Conservation (phyloP, 2,888 invertebrate species). For the Sinopyrophorus schimmeli region DNA sequence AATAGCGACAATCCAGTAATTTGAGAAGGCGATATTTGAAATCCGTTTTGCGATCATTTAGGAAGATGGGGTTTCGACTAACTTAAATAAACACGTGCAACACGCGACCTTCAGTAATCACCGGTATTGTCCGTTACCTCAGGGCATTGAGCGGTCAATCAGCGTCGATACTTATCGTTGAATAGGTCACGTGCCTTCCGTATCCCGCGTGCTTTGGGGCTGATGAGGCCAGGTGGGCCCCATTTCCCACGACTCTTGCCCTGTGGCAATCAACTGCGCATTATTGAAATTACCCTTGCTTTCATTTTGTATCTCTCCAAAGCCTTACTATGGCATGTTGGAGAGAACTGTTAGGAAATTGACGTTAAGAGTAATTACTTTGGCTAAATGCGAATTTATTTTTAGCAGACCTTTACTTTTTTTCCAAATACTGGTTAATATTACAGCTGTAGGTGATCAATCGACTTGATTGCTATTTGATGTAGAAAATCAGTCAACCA, state of each 20-base stretch:
- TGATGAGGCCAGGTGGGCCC: constrained; percentile 35
- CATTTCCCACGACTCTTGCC: constrained; percentile 46
- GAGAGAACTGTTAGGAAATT: too few relatives aligned
- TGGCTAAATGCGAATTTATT: too few relatives aligned
- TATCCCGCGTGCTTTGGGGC: constrained; percentile 28
- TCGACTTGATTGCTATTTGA: too few relatives aligned
- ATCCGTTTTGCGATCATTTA: constrained; percentile 15
- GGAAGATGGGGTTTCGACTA: constrained; percentile 37
- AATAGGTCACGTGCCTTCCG: constrained; percentile 49
- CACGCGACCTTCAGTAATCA: constrained; percentile 49
- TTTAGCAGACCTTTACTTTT: too few relatives aligned
- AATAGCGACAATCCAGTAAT: too few relatives aligned
- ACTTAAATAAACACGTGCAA: constrained; percentile 44
- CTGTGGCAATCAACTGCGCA: constrained; percentile 42
- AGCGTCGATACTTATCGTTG: constrained; percentile 49
- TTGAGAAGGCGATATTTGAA: too few relatives aligned
- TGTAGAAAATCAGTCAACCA: too few relatives aligned
- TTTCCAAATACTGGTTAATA: too few relatives aligned
- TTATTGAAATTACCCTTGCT: constrained; percentile 42
- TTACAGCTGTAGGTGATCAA: too few relatives aligned
- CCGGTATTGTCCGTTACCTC: constrained; percentile 50
- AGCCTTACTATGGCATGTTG: too few relatives aligned
- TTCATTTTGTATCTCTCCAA: constrained; percentile 20
- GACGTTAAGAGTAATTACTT: too few relatives aligned
- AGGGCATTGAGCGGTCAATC: constrained; percentile 52